phyloP scores from a whole-genome alignment of 2,113 vertebrate species.

The Plotosus lineatus region DNA sequence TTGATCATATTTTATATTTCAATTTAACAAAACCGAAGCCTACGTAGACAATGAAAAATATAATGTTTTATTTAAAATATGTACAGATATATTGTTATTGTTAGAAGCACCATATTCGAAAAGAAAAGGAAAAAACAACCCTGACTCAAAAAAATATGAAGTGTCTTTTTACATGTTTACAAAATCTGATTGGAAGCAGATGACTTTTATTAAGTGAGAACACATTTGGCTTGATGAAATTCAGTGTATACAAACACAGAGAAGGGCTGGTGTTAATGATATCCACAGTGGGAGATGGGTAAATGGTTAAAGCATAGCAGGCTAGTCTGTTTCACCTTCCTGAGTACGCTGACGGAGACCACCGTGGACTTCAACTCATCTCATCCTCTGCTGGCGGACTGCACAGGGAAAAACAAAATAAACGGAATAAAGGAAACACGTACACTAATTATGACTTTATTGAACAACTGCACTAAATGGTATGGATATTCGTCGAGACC shows the following conservation, averaged over 20 bases:
- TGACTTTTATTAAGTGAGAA: slow-evolving; percentile 47
- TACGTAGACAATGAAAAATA: slow-evolving; percentile 52
- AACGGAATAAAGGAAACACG: background rate
- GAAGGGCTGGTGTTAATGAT: slow-evolving; percentile 57
- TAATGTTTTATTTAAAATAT: slow-evolving; percentile 76
- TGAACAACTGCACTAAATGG: too few relatives aligned
- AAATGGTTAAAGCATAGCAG: slow-evolving; percentile 23
- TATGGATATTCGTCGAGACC: too few relatives aligned
- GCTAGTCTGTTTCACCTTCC: slow-evolving; percentile 15
- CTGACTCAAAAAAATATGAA: slow-evolving; percentile 47
- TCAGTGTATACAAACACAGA: slow-evolving; percentile 61
- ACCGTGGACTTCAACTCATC: slow-evolving; percentile 60
- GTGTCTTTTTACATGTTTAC: slow-evolving; percentile 46
- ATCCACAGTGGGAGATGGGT: slow-evolving; percentile 41
- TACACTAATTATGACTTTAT: too few relatives aligned
- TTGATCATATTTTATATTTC: slow-evolving; percentile 15
- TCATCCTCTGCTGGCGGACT: slow-evolving; percentile 79
- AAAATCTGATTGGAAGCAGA: slow-evolving; percentile 38
- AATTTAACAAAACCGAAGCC: slow-evolving; percentile 49
- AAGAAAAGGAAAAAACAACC: slow-evolving; percentile 42
- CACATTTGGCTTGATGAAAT: slow-evolving; percentile 54
- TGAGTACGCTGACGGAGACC: background rate
- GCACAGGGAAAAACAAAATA: slow-evolving; percentile 15
- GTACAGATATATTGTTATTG: slow-evolving; percentile 68
- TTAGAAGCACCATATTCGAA: slow-evolving; percentile 65